phyloP scores from a whole-genome alignment of 1,140 invertebrate genomes.

The Drosophila takahashii region DNA sequence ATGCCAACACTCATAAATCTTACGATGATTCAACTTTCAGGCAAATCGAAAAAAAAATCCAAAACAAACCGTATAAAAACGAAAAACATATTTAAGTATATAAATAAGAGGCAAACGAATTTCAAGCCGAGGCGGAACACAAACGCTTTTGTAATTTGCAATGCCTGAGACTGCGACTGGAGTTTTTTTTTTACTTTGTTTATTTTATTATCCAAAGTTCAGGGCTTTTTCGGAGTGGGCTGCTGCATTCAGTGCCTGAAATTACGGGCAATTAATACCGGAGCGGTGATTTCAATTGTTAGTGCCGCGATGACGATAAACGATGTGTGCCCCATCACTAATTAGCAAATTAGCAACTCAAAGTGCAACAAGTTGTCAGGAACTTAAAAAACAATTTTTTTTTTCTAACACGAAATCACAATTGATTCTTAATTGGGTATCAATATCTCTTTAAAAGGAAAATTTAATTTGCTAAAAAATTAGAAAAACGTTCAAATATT shows the following conservation, averaged over 20 bases:
- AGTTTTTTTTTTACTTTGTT: constrained; percentile 11
- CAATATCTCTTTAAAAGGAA: no score
- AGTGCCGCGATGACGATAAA: constrained; percentile 8
- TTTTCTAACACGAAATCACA: neutral
- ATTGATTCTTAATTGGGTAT: neutral
- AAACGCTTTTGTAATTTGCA: constrained; percentile 55
- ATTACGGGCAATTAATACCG: constrained; percentile 47
- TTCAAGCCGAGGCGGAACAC: constrained; percentile 40
- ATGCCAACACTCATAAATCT: constrained; percentile 59
- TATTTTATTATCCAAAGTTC: constrained; percentile 37
- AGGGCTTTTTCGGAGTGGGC: constrained; percentile 24
- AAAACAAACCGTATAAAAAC: constrained; percentile 22
- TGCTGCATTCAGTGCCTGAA: constrained; percentile 22
- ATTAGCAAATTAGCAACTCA: constrained; percentile 21
- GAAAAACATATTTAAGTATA: constrained; percentile 33
- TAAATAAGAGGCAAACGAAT: constrained; percentile 51
- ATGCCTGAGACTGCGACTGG: constrained; percentile 22
- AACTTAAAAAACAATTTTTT: neutral
- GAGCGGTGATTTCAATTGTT: constrained; percentile 27
- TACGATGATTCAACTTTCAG: constrained; percentile 49
- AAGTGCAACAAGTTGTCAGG: neutral
- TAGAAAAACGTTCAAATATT: no score
- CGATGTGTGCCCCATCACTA: constrained; percentile 21
- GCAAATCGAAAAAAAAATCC: constrained; percentile 3
- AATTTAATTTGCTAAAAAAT: no score